These are phyloP conservation scores for Agriotes lineatus DNA, from an alignment of 2,888 invertebrate genomes.

Conservation along the genomic window DNA sequence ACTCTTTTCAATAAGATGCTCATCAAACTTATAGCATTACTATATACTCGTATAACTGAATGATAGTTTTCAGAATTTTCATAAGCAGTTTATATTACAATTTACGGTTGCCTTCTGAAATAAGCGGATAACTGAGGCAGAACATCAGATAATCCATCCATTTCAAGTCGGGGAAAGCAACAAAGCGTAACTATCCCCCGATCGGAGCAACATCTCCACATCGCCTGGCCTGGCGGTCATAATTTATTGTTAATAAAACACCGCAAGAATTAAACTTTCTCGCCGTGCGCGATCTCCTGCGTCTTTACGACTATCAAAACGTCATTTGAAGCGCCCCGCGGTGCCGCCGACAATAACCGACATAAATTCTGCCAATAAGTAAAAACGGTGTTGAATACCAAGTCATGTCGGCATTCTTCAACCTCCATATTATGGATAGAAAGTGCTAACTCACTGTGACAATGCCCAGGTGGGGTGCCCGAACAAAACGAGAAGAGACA, in stretches of 20 bases:
- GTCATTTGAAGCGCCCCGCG: slow-evolving; percentile 29
- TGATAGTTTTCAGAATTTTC: too few species aligned
- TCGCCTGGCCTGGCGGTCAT: not conserved
- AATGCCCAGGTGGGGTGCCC: slow-evolving; percentile 30
- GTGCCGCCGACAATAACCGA: slow-evolving; percentile 30
- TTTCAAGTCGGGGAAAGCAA: not conserved
- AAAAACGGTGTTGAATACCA: slow-evolving; percentile 27
- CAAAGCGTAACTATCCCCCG: not conserved
- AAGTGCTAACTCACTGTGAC: slow-evolving; percentile 30
- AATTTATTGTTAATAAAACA: slow-evolving; percentile 5
- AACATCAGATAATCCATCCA: too few species aligned
- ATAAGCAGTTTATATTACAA: too few species aligned
- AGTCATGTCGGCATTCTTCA: slow-evolving; percentile 25
- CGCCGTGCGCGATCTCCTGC: slow-evolving; percentile 6
- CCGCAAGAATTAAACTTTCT: not conserved
- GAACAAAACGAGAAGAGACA: slow-evolving; percentile 9
- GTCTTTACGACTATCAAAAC: slow-evolving; percentile 29
- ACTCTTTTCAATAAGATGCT: too few species aligned
- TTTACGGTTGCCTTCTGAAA: too few species aligned
- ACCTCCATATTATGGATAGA: slow-evolving; percentile 11
- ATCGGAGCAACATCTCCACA: not conserved
- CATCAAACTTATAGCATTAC: too few species aligned
- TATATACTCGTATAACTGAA: too few species aligned
- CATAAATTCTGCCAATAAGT: slow-evolving; percentile 35
- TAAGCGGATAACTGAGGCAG: too few species aligned